Evolutionary conservation across 2,113 vertebrate species (phyloP).

Genomic region (Erythrolamprus reginae): DNA sequence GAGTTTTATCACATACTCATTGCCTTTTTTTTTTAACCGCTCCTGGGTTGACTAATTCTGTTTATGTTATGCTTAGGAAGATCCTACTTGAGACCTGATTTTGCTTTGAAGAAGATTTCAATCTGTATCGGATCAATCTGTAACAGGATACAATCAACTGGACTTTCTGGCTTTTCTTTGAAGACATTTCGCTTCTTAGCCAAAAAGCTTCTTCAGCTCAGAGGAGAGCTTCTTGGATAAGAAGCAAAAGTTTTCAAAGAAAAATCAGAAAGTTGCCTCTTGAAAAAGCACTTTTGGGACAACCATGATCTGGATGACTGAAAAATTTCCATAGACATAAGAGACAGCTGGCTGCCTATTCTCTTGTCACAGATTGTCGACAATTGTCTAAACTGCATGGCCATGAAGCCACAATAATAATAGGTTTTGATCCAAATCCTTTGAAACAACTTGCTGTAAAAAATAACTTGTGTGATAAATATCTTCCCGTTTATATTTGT

Average conservation of each 20-base stretch:
- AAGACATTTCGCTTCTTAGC: too few relatives aligned
- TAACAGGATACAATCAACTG: too few relatives aligned
- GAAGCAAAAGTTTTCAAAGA: too few relatives aligned
- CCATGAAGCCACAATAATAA: background rate
- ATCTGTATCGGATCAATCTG: too few relatives aligned
- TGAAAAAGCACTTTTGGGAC: too few relatives aligned
- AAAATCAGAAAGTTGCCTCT: too few relatives aligned
- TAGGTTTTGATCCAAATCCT: background rate
- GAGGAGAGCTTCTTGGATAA: too few relatives aligned
- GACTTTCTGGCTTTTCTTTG: too few relatives aligned
- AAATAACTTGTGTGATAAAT: background rate
- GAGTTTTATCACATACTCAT: background rate
- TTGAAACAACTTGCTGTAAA: background rate
- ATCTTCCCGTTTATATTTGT: background rate
- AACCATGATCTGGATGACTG: too few relatives aligned
- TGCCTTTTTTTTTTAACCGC: background rate
- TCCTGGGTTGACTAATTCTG: background rate
- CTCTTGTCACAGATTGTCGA: background rate
- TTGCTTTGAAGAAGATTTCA: background rate
- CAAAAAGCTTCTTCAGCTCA: too few relatives aligned
- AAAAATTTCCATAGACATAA: background rate
- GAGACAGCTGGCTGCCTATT: background rate
- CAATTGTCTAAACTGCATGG: background rate
- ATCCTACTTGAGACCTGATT: background rate
- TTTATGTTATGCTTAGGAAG: background rate